These are phyloP conservation scores for Ursus arctos DNA, from an alignment of 2,113 vertebrate genomes.

Conservation along the genomic window DNA sequence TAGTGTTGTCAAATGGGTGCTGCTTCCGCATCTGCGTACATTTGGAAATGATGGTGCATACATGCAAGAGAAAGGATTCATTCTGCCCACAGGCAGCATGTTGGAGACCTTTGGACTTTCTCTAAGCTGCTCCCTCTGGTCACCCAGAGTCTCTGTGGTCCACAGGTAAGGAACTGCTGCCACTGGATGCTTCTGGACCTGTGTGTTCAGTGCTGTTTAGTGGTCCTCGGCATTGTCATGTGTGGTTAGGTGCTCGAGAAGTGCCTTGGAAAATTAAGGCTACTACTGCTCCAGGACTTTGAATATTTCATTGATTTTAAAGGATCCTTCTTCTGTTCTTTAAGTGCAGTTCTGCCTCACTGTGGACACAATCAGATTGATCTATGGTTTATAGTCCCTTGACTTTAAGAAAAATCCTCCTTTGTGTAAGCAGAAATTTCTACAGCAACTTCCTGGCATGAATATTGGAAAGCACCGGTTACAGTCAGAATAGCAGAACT, in stretches of 20 bases:
- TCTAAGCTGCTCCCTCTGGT: neutral
- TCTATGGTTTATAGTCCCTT: neutral
- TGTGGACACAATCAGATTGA: neutral
- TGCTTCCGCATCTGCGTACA: neutral
- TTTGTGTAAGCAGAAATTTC: neutral
- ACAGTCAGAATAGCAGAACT: neutral
- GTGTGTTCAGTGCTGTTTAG: neutral
- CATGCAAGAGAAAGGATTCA: neutral
- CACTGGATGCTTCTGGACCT: rapidly evolving
- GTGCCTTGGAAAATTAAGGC: neutral
- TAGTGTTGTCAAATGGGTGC: neutral
- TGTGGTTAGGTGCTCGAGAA: neutral
- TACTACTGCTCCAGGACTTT: neutral
- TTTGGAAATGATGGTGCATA: neutral
- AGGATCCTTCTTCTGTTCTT: neutral
- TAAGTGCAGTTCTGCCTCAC: neutral
- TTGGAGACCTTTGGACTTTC: neutral
- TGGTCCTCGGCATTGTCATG: rapidly evolving
- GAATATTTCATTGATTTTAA: neutral
- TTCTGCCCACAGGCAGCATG: neutral
- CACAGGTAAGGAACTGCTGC: neutral
- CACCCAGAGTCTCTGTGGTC: neutral
- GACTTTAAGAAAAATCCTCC: conserved; percentile 15
- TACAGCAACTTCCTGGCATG: neutral
- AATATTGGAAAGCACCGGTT: neutral